phyloP scores from a whole-genome alignment of 2,797 vertebrate species.

The Hippoglossus hippoglossus region DNA sequence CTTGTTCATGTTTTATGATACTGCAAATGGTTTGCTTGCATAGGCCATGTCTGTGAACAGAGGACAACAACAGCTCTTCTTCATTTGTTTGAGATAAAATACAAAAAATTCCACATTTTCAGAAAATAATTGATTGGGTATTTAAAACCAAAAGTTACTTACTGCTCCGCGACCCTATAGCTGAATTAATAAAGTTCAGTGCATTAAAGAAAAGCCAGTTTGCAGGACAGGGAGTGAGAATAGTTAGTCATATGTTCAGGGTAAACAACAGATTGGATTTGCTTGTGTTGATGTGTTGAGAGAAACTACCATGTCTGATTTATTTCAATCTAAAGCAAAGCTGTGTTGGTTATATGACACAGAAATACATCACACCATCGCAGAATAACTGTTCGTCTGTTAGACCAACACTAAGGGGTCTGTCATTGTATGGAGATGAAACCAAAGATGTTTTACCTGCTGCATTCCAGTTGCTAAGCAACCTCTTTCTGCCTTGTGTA shows the following conservation, averaged over 20 bases:
- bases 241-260: no score
- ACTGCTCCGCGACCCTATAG: no score
- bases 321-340: no score
- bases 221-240: not conserved
- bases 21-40: no score
- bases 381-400: not conserved
- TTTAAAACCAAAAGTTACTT: not conserved
- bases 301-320: not conserved
- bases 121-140: not conserved
- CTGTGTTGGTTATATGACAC: no score
- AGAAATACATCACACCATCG: not conserved
- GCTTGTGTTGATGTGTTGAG: not conserved
- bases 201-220: not conserved
- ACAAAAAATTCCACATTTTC: not conserved
- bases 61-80: not conserved
- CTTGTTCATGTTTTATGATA: no score
- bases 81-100: no score
- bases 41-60: no score
- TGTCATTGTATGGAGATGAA: conserved; percentile 30
- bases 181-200: no score
- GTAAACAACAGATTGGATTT: not conserved
- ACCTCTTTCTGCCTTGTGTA: conserved; percentile 39
- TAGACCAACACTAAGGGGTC: not conserved
- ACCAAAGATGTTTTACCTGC: conserved; percentile 53
- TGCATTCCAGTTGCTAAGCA: conserved; percentile 70